Evolutionary conservation across 1,140 invertebrate genomes (phyloP).

Genomic region (Calosoma granatense): DNA sequence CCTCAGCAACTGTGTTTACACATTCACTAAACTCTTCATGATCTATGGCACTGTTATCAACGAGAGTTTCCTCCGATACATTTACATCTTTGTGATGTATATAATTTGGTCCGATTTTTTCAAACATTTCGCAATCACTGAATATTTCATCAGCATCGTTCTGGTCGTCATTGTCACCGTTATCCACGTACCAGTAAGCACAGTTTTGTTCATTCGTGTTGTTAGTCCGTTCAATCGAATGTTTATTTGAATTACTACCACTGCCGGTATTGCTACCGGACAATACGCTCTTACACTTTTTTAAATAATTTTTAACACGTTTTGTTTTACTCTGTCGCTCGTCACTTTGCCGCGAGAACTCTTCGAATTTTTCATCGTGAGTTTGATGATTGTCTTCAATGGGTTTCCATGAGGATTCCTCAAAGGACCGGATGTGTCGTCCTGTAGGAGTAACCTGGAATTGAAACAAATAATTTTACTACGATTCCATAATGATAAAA

Average conservation of each 20-base stretch:
- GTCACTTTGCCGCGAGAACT: constrained; percentile 17
- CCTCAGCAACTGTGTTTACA: too few species aligned
- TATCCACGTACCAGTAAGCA: constrained; percentile 13
- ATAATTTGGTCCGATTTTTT: constrained; percentile 1
- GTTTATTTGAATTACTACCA: constrained; percentile 14
- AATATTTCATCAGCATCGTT: constrained; percentile 16
- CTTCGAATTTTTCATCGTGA: constrained; percentile 12
- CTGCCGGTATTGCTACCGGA: constrained; percentile 24
- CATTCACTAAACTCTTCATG: background rate
- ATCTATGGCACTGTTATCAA: constrained; percentile 3
- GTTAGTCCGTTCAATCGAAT: constrained; percentile 6
- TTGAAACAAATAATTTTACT: background rate
- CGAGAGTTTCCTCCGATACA: constrained; percentile 1
- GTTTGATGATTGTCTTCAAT: constrained; percentile 9
- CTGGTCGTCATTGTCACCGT: constrained; percentile 1
- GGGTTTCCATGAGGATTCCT: constrained; percentile 31
- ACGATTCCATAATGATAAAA: too few species aligned
- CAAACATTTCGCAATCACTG: constrained; percentile 2
- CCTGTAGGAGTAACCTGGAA: constrained; percentile 34
- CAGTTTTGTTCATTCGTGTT: constrained; percentile 10
- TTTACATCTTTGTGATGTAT: background rate
- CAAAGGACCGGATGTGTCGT: constrained; percentile 26
- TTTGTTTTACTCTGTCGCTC: constrained; percentile 37
- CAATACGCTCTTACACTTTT: constrained; percentile 39
- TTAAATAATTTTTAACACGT: constrained; percentile 38